These are phyloP conservation scores for Engystomops pustulosus DNA, from an alignment of 2,113 vertebrate species.

Conservation along the genomic window DNA sequence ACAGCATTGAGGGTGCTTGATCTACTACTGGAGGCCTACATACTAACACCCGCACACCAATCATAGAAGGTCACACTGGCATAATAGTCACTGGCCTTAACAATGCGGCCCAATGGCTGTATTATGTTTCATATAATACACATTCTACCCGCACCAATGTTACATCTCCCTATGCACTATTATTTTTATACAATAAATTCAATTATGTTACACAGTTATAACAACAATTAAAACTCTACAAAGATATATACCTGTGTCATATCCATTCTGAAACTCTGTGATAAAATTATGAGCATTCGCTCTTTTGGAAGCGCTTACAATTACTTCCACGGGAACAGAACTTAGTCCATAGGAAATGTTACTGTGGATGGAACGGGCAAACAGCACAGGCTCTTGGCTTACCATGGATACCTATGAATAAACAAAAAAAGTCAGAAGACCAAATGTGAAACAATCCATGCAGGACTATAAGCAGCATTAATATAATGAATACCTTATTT, in stretches of 20 bases:
- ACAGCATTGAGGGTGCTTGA: too few relatives aligned
- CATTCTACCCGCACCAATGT: too few relatives aligned
- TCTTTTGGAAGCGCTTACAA: slow-evolving; percentile 83
- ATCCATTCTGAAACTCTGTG: slow-evolving; percentile 81
- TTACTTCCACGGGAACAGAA: slow-evolving; percentile 74
- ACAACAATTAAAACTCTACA: neutral
- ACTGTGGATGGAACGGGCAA: slow-evolving; percentile 86
- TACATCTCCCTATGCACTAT: neutral
- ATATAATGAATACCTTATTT: too few relatives aligned
- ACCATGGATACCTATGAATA: slow-evolving; percentile 86
- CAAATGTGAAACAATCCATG: neutral
- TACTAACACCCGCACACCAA: too few relatives aligned
- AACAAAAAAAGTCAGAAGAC: neutral
- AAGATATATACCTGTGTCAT: slow-evolving; percentile 81
- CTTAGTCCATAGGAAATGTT: slow-evolving; percentile 91
- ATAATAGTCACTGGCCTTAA: too few relatives aligned
- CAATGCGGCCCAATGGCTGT: too few relatives aligned
- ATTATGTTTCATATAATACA: too few relatives aligned
- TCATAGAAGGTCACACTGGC: too few relatives aligned
- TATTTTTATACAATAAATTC: neutral
- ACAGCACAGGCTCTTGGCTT: slow-evolving; percentile 92
- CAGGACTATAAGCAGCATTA: neutral
- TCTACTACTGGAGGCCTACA: too few relatives aligned
- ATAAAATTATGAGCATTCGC: slow-evolving; percentile 91
- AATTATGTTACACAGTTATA: neutral